Conservation (phyloP, 2,888 invertebrate species). For the Eumacrocentrus americanus region DNA sequence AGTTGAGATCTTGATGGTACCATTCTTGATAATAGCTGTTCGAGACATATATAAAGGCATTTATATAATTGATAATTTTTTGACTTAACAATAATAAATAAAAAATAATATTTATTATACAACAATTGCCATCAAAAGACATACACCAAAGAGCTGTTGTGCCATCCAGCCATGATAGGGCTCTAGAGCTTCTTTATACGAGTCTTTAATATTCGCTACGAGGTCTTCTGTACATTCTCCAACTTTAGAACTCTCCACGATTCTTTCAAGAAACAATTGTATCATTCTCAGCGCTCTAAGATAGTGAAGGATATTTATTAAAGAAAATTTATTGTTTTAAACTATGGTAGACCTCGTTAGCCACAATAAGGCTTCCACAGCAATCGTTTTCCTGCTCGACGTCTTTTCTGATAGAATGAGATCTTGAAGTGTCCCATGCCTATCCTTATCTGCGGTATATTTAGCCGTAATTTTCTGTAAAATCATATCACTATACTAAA, state of each 20-base stretch:
- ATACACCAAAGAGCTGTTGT: conserved; percentile 75
- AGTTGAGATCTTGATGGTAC: conserved; percentile 69
- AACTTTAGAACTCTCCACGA: conserved; percentile 63
- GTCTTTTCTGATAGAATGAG: conserved; percentile 70
- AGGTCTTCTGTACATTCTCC: conserved; percentile 66
- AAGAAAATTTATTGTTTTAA: neutral
- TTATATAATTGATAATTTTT: neutral
- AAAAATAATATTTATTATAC: too few species aligned
- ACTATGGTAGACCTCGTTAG: conserved; percentile 69
- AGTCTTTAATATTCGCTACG: conserved; percentile 68
- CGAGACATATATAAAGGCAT: conserved; percentile 39
- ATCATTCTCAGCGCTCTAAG: conserved; percentile 71
- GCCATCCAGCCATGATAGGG: conserved; percentile 79
- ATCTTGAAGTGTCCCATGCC: conserved; percentile 70
- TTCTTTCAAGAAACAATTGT: conserved; percentile 66
- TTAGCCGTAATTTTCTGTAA: conserved; percentile 71
- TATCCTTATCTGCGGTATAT: conserved; percentile 64
- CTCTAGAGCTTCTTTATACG: conserved; percentile 75
- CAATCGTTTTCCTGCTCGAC: conserved; percentile 62
- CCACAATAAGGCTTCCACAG: conserved; percentile 75
- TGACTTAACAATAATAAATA: neutral
- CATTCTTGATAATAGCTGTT: conserved; percentile 71
- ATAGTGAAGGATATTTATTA: neutral
- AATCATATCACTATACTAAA: too few species aligned
- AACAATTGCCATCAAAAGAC: neutral